These are phyloP conservation scores for Anser brachyrhynchus DNA, from an alignment of 2,113 vertebrate species.

Conservation along the genomic window DNA sequence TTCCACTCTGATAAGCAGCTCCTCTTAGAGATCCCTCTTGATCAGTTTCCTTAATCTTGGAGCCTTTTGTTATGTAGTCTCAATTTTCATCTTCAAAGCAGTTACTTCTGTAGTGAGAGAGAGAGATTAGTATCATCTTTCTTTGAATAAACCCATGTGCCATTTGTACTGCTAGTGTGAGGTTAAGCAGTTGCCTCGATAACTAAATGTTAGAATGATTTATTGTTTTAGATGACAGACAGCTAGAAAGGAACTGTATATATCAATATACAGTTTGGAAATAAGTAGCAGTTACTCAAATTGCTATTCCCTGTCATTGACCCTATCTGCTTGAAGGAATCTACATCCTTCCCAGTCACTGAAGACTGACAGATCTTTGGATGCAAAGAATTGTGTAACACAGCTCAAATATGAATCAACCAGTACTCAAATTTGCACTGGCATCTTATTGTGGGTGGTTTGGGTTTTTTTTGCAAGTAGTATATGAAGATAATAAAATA, in stretches of 20 bases:
- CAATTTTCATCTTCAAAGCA: neutral
- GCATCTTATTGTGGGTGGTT: neutral
- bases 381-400: neutral
- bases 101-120: neutral
- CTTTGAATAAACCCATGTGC: neutral
- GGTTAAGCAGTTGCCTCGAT: neutral
- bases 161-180: neutral
- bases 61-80: neutral
- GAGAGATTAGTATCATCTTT: neutral
- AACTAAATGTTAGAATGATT: neutral
- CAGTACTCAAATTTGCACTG: neutral
- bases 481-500: neutral
- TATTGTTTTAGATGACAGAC: neutral
- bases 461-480: neutral
- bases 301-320: neutral
- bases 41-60: neutral
- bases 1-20: neutral
- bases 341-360: too few species aligned
- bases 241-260: too few species aligned
- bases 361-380: neutral
- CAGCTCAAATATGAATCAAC: rapidly evolving
- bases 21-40: neutral
- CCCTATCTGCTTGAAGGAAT: neutral
- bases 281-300: too few species aligned
- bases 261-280: neutral